Evolutionary conservation across 2,797 vertebrate species (phyloP).

Genomic region (Chaetophractus vellerosus): DNA sequence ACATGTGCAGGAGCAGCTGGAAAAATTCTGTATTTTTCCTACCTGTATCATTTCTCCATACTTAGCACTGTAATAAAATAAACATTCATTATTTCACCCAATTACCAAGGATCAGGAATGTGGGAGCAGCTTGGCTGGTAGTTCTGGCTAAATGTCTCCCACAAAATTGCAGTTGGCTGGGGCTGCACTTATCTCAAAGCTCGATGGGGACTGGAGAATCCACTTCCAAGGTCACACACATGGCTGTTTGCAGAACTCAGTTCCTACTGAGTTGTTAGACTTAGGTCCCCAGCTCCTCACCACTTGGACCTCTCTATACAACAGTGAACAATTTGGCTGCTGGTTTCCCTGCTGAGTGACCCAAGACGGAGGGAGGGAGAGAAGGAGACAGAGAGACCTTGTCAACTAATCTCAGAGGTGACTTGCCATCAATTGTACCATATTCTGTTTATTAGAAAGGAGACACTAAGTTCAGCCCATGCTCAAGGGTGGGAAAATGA

Average conservation of each 20-base stretch:
- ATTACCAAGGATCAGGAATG: not conserved
- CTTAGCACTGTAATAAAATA: not conserved
- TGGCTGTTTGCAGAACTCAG: not conserved
- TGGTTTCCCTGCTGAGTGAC: not conserved
- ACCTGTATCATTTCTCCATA: not conserved
- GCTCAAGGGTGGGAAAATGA: not conserved
- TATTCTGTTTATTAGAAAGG: not conserved
- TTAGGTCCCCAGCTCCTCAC: no score
- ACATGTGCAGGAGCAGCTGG: not conserved
- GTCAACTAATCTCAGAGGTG: not conserved
- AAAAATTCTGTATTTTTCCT: not conserved
- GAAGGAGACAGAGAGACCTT: not conserved
- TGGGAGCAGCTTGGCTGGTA: not conserved
- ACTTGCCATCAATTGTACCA: fast-evolving
- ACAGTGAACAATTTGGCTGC: fast-evolving
- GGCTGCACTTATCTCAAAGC: no score
- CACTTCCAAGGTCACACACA: fast-evolving
- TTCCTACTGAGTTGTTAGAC: fast-evolving
- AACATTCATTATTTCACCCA: not conserved
- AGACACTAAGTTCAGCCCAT: not conserved
- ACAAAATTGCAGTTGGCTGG: not conserved
- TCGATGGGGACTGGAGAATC: fast-evolving
- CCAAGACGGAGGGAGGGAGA: not conserved
- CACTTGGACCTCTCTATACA: not conserved
- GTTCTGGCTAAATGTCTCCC: not conserved